Conservation (phyloP, 2,888 invertebrate species). For the Cinara cedri region DNA sequence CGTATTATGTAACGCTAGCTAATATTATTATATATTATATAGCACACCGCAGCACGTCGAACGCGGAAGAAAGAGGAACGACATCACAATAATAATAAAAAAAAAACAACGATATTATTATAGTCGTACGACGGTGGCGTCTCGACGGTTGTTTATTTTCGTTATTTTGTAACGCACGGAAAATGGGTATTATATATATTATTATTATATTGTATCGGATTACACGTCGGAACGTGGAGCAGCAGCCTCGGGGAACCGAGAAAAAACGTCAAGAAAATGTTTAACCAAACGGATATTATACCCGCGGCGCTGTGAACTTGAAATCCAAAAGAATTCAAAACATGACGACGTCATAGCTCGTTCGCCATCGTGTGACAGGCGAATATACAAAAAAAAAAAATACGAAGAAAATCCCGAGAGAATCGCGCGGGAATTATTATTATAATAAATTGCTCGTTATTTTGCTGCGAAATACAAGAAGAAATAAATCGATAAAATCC, state of each 20-base stretch:
- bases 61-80: background rate
- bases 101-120: no score
- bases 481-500: background rate
- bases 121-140: background rate
- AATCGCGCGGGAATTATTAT: no score
- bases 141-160: background rate
- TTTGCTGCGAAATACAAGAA: background rate
- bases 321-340: background rate
- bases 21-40: no score
- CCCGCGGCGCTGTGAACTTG: background rate
- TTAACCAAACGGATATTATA: slow-evolving; percentile 23
- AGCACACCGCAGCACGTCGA: no score
- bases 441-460: no score
- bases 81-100: background rate
- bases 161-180: background rate
- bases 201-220: slow-evolving; percentile 1
- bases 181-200: background rate
- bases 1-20: no score
- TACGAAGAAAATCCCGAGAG: background rate
- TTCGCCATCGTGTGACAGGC: no score
- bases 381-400: no score
- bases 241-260: background rate
- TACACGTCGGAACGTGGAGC: background rate
- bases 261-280: slow-evolving; percentile 26
- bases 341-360: background rate